A percentile compares a stretch with the other conserved stretches of the same genome.
Conservation (phyloP, 2,797 vertebrate genomes). For the Alfaro cultratus region DNA sequence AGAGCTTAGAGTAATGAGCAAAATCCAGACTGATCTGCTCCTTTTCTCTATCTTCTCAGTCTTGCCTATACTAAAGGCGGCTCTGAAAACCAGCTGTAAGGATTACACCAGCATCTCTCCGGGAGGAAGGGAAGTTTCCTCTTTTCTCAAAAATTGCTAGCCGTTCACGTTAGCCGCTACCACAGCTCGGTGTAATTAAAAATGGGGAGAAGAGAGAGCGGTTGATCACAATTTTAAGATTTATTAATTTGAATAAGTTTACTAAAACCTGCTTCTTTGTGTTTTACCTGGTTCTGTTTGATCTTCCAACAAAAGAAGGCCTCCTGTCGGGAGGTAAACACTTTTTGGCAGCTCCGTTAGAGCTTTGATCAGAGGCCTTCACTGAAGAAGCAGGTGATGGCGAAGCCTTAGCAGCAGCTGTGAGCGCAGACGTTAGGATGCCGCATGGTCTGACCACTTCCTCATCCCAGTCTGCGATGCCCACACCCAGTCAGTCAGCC, state of each 20-base stretch:
- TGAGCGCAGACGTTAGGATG: not conserved
- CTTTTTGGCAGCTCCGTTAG: not conserved
- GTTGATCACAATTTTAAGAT: not conserved
- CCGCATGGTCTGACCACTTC: not conserved
- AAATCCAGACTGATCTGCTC: not conserved
- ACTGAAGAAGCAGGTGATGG: not conserved
- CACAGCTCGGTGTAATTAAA: too few relatives aligned
- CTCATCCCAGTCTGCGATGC: conserved; percentile 10
- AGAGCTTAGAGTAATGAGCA: not conserved
- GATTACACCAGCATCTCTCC: not conserved
- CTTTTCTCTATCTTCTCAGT: not conserved
- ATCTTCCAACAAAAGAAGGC: not conserved
- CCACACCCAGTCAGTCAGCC: not conserved
- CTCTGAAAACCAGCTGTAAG: not conserved
- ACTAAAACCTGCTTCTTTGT: not conserved
- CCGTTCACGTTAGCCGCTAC: too few relatives aligned
- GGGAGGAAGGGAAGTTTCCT: not conserved
- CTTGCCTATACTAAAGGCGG: not conserved
- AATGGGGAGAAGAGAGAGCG: too few relatives aligned
- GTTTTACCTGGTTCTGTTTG: not conserved
- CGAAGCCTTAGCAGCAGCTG: not conserved
- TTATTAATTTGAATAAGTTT: not conserved
- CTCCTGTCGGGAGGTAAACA: not conserved
- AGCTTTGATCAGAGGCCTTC: not conserved
- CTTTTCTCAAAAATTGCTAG: too few relatives aligned